Evolutionary conservation across 1,140 invertebrate genomes (phyloP).

Genomic region (Lucilia cuprina): DNA sequence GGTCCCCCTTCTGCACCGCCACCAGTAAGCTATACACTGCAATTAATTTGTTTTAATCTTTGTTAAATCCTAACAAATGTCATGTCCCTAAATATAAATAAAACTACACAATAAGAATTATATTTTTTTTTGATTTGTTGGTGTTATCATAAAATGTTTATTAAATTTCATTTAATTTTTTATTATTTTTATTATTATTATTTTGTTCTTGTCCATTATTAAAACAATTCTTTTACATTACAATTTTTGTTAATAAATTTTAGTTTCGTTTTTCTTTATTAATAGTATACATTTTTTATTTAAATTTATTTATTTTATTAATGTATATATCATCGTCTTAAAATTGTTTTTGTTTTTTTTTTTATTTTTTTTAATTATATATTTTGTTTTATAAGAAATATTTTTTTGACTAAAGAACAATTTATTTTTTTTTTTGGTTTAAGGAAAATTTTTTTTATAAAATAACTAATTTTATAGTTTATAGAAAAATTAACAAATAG

Average conservation of each 20-base stretch:
- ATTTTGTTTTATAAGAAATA: conserved; percentile 21
- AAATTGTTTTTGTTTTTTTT: not conserved
- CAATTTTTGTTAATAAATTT: not conserved
- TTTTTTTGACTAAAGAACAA: conserved; percentile 24
- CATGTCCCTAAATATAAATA: too few species aligned
- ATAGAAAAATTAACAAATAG: too few species aligned
- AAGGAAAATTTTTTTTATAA: conserved; percentile 1
- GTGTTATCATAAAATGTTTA: conserved; percentile 35
- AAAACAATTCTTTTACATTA: conserved; percentile 13
- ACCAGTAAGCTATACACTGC: too few species aligned
- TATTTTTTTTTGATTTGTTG: conserved; percentile 13
- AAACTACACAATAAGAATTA: not conserved
- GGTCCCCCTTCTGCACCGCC: too few species aligned
- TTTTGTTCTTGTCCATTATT: not conserved
- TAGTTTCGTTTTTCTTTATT: not conserved
- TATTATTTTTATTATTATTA: too few species aligned
- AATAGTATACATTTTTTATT: conserved; percentile 25
- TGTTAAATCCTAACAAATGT: too few species aligned
- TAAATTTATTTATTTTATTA: conserved; percentile 5
- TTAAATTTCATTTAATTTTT: conserved; percentile 33
- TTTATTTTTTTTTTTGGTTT: not conserved
- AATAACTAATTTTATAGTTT: not conserved
- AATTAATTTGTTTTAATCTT: too few species aligned
- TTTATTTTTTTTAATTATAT: not conserved
- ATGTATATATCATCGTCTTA: conserved; percentile 28